Base-by-base conservation (phyloP, 2,113 vertebrate species). In the Gyps fulvus region DNA sequence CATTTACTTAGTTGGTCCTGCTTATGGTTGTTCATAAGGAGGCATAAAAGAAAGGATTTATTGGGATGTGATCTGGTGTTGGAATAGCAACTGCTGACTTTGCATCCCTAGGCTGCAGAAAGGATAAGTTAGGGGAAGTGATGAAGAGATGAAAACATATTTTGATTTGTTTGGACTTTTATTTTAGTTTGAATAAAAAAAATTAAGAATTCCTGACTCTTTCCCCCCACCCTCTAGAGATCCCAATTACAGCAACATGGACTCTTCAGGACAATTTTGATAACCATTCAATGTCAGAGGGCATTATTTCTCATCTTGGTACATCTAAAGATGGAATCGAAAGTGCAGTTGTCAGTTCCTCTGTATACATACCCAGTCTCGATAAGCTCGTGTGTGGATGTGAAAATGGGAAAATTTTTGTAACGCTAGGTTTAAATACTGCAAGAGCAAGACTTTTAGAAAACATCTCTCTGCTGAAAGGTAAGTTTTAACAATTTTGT, bases 321-420 rank as follows among this genome's bases (percentile, higher is more conserved):
- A 78, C 54, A 52, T 72, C 86, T 78, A 73, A 90, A 83, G 95
- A 97, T 49, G 97, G 95, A 40, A 42, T 34, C 2, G 38, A 18
- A 62, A 87, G 61, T 40, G 52, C 54, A 20, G 38, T 90, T n/a
- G 85, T 98, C 95, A 98, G 95, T 49, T 98, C 98, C 9, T 98
- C 98, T 59, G 67, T 98, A 27, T 98, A 98, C 65, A 94, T 98
- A 63, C 91, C 98, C 38, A 92, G 62, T 79, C 98, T 98, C 3
- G 97, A 98, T 92, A 98, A 97, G 25, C 95, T 99, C 3, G 97
- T 98, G 50, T 98, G 98, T 87, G 98, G 98, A 72, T 98, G 97
- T 90, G 98, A 98, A 95, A 98, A 98, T 36, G 98, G 98, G 38
- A 97, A 95, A 36, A 98, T 98, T 82, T 94, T 98, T 47, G 79